These are phyloP conservation scores for Palythoa heliodiscus DNA, from an alignment of 92 coral and sea anemone species.

Conservation along the genomic window DNA sequence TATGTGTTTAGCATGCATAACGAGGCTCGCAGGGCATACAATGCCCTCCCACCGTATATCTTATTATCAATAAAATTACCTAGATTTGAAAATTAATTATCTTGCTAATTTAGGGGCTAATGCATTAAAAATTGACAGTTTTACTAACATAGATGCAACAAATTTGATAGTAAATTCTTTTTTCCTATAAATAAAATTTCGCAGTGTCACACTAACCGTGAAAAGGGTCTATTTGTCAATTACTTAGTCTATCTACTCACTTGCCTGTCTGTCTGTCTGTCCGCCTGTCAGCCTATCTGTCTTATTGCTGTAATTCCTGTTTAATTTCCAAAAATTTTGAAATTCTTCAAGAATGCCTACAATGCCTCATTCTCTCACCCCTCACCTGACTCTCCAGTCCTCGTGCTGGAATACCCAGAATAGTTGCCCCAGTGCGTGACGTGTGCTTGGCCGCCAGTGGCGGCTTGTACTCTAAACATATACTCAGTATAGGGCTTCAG, in stretches of 20 bases:
- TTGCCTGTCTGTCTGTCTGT: background rate
- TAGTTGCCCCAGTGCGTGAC: conserved; percentile 81
- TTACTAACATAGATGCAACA: no score
- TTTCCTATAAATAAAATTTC: no score
- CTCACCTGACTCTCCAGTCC: conserved; percentile 82
- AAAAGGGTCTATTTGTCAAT: no score
- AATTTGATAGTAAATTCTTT: no score
- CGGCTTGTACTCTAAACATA: conserved; percentile 74
- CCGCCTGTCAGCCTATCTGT: background rate
- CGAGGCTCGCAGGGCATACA: no score
- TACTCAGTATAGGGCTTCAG: conserved; percentile 73
- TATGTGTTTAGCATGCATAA: no score
- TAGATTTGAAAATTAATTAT: no score
- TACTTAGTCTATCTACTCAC: background rate
- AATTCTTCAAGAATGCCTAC: background rate
- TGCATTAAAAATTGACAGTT: no score
- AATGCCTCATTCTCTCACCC: background rate
- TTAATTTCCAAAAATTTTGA: background rate
- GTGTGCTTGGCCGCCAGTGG: conserved; percentile 53
- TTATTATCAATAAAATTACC: no score
- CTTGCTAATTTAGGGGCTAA: no score
- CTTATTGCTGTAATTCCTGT: background rate
- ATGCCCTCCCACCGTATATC: no score
- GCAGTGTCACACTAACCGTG: no score
- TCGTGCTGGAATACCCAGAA: conserved; percentile 53